These are phyloP conservation scores for Panulirus ornatus DNA, from an alignment of 1,140 invertebrate species.

Conservation along the genomic window DNA sequence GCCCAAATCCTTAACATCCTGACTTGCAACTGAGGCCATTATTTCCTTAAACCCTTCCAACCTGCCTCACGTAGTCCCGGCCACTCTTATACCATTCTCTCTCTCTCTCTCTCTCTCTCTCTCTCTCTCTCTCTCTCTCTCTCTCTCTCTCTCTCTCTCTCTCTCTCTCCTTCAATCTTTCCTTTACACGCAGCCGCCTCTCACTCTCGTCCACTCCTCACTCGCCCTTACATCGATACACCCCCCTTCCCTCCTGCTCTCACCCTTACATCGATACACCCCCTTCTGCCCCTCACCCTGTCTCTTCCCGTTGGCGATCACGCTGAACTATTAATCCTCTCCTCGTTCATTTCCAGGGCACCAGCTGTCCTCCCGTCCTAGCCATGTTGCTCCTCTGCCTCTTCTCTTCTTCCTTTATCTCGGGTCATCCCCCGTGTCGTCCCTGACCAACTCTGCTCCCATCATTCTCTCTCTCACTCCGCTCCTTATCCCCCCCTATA, in stretches of 20 bases:
- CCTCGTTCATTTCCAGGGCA: neutral
- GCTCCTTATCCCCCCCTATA: neutral
- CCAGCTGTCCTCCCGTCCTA: neutral
- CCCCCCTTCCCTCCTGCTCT: neutral
- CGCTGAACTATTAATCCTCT: too few relatives aligned
- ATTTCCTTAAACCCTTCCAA: too few relatives aligned
- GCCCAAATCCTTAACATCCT: too few relatives aligned
- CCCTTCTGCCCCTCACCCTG: neutral
- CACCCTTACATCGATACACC: neutral
- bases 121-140: neutral
- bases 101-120: neutral
- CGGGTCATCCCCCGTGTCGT: neutral
- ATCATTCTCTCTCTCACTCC: neutral
- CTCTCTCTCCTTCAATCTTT: neutral
- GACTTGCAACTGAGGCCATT: too few relatives aligned
- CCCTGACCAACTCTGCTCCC: neutral
- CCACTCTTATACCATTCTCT: neutral
- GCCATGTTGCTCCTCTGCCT: constrained; percentile 3
- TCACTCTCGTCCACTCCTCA: neutral
- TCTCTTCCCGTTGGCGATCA: too few relatives aligned
- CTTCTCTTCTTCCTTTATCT: neutral
- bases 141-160: neutral
- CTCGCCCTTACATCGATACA: too few relatives aligned
- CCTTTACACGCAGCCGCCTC: neutral
- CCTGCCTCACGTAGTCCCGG: neutral